Percentiles rank a stretch among this genome's conserved stretches.
Evolutionary conservation across 2,113 vertebrate genomes (phyloP).

Genomic region (Microtus ochrogaster): DNA sequence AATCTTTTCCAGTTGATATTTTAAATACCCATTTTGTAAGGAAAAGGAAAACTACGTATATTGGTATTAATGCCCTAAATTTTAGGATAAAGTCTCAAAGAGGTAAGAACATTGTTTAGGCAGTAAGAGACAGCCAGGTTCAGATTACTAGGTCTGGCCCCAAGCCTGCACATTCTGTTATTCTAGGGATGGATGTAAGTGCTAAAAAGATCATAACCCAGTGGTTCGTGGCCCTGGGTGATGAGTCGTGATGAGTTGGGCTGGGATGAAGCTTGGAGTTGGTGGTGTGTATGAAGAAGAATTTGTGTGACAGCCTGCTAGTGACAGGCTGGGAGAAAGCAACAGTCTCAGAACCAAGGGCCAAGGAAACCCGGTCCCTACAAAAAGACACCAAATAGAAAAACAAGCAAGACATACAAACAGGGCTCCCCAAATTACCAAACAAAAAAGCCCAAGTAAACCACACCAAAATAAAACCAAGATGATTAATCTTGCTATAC

Average conservation of each 20-base stretch:
- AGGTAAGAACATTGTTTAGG: background rate
- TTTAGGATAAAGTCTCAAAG: constrained; percentile 1
- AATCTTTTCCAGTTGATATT: background rate
- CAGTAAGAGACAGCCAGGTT: background rate
- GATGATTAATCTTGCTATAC: background rate
- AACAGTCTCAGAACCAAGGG: background rate
- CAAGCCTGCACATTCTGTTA: background rate
- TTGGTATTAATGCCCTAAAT: background rate
- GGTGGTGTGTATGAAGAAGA: background rate
- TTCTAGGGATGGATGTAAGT: background rate
- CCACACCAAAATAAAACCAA: background rate
- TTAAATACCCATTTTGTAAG: background rate
- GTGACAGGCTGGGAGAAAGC: background rate
- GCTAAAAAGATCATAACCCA: background rate
- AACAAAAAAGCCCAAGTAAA: background rate
- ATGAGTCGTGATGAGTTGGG: background rate
- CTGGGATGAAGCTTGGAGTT: background rate
- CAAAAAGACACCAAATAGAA: background rate
- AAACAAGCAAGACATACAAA: background rate
- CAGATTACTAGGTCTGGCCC: background rate
- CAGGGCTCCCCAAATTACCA: background rate
- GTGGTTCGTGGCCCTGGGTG: background rate
- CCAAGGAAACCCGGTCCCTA: background rate
- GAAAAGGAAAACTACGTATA: background rate
- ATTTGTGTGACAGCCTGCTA: background rate